Percentiles rank a stretch among this genome's conserved stretches.
These are phyloP conservation scores for Eurypyga helias DNA, from an alignment of 2,113 vertebrate species.

Conservation along the genomic window DNA sequence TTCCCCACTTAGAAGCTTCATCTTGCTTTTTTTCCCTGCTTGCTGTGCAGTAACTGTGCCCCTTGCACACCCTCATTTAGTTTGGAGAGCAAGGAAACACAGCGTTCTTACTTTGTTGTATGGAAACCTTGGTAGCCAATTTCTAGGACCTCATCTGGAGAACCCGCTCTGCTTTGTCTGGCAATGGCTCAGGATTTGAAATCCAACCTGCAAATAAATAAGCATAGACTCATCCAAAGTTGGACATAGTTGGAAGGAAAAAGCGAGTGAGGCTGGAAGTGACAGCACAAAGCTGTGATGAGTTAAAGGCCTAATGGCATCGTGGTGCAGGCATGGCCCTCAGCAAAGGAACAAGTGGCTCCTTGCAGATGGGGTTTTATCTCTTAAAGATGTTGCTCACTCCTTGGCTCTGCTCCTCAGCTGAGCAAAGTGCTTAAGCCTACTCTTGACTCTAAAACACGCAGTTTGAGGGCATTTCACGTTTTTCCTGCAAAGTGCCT, in stretches of 20 bases:
- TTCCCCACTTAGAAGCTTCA: background rate
- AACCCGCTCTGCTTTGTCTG: background rate
- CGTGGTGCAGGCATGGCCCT: fast-evolving
- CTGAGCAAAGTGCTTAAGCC: background rate
- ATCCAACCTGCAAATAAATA: conserved; percentile 18
- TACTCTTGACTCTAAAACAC: background rate
- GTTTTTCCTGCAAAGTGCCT: background rate
- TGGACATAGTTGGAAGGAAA: background rate
- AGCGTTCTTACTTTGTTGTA: background rate
- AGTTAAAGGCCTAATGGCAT: background rate
- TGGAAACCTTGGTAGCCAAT: background rate
- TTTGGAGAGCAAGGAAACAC: background rate
- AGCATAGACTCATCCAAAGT: background rate
- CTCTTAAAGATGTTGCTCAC: background rate
- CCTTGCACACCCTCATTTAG: background rate
- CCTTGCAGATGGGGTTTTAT: background rate
- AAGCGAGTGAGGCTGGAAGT: background rate
- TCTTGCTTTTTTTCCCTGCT: background rate
- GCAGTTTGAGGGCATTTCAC: background rate
- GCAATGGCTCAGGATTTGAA: conserved; percentile 18
- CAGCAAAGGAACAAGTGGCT: background rate
- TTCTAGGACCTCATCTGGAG: conserved; percentile 27
- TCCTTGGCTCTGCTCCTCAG: background rate
- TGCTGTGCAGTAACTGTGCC: background rate
- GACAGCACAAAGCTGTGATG: background rate